Conservation (phyloP, 2,888 invertebrate genomes). For the Chelonus formosanus region DNA sequence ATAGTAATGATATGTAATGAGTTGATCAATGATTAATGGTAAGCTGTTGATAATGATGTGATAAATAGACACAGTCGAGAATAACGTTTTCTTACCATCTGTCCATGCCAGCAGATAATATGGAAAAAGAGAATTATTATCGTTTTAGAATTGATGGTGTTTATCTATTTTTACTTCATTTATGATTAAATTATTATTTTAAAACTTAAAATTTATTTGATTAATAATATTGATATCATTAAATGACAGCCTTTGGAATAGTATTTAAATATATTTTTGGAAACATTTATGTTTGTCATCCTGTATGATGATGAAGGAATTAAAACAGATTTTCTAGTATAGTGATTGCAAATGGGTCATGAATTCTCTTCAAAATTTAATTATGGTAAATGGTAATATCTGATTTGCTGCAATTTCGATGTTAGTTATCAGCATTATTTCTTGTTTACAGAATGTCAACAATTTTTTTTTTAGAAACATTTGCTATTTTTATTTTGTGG, state of each 20-base stretch:
- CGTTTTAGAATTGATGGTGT: conserved; percentile 12
- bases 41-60: neutral
- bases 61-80: conserved; percentile 47
- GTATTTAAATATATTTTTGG: conserved; percentile 27
- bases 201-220: too few relatives aligned
- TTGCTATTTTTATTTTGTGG: too few relatives aligned
- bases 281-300: neutral
- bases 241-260: too few relatives aligned
- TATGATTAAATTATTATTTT: too few relatives aligned
- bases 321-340: neutral
- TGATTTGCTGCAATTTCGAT: conserved; percentile 16
- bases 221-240: too few relatives aligned
- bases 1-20: too few relatives aligned
- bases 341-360: conserved; percentile 7
- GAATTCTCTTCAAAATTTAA: conserved; percentile 21
- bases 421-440: conserved; percentile 9
- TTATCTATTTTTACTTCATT: neutral
- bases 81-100: conserved; percentile 64
- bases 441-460: neutral
- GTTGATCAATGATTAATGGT: too few relatives aligned
- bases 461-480: too few relatives aligned
- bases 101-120: conserved; percentile 60
- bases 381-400: conserved; percentile 22
- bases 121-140: conserved; percentile 47
- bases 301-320: conserved; percentile 2